phyloP scores from a whole-genome alignment of 1,140 invertebrate species.

The Berghia stephanieae region DNA sequence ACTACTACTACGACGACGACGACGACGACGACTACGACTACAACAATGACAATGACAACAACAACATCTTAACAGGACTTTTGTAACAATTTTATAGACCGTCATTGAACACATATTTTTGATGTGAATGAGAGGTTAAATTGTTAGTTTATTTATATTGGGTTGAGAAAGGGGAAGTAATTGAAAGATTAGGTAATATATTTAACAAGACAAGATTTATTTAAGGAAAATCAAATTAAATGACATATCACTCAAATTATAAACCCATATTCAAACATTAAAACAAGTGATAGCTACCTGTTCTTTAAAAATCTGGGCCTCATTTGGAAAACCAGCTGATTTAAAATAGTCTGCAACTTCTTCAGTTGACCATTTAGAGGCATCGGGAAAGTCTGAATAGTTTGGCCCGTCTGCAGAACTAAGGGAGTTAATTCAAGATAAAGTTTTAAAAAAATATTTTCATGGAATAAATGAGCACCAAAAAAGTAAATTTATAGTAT shows the following conservation, averaged over 20 bases:
- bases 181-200: too few species aligned
- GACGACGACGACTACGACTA: too few species aligned
- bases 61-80: too few species aligned
- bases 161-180: too few species aligned
- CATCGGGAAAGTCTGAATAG: slow-evolving; percentile 70
- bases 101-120: too few species aligned
- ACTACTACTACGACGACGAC: too few species aligned
- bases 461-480: not conserved
- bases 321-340: slow-evolving; percentile 77
- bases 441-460: not conserved
- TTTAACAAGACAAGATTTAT: too few species aligned
- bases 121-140: too few species aligned
- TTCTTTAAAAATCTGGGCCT: slow-evolving; percentile 80
- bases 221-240: not conserved
- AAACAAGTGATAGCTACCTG: slow-evolving; percentile 69
- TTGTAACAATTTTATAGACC: too few species aligned
- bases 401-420: not conserved
- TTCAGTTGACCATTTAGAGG: slow-evolving; percentile 80
- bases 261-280: not conserved
- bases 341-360: slow-evolving; percentile 84
- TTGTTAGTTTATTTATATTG: too few species aligned
- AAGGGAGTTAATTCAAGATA: not conserved
- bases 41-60: too few species aligned
- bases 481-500: too few species aligned
- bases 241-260: not conserved